A percentile compares a stretch with the other conserved stretches of the same genome.
These are phyloP conservation scores for Acrocera orbiculus DNA, from an alignment of 2,888 invertebrate species.

Conservation along the genomic window DNA sequence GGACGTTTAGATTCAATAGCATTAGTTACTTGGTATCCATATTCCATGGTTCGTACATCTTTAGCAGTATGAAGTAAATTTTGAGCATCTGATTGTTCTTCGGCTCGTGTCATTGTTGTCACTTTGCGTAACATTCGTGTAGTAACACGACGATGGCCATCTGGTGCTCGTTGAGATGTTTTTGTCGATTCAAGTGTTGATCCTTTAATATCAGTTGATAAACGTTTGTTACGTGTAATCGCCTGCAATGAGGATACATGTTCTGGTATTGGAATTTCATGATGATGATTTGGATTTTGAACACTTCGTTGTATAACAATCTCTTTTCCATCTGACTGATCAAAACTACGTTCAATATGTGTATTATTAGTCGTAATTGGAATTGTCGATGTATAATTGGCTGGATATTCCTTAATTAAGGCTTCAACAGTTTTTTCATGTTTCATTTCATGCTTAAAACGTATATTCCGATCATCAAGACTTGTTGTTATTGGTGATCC, in stretches of 20 bases:
- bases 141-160: conserved; percentile 65
- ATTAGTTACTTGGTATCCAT: conserved; percentile 37
- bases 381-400: too few species aligned
- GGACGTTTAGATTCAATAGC: conserved; percentile 50
- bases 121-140: conserved; percentile 75
- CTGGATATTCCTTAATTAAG: conserved; percentile 33
- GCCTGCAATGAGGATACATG: conserved; percentile 40
- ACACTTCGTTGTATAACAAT: conserved; percentile 6
- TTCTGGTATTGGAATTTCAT: conserved; percentile 16
- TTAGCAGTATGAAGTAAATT: conserved; percentile 38
- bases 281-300: conserved; percentile 23
- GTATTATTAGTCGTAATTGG: too few species aligned
- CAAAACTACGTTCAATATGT: neutral
- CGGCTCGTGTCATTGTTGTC: conserved; percentile 71
- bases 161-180: conserved; percentile 60
- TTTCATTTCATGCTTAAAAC: conserved; percentile 36
- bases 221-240: conserved; percentile 62
- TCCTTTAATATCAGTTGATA: conserved; percentile 71
- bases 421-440: conserved; percentile 37
- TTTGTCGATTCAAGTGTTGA: conserved; percentile 70
- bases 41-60: conserved; percentile 35
- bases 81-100: conserved; percentile 55
- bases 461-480: conserved; percentile 28
- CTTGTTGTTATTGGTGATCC: conserved; percentile 47
- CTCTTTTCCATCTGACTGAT: conserved; percentile 4